These are phyloP conservation scores for Acrobasis consociella DNA, from an alignment of 2,888 invertebrate species.

Conservation along the genomic window DNA sequence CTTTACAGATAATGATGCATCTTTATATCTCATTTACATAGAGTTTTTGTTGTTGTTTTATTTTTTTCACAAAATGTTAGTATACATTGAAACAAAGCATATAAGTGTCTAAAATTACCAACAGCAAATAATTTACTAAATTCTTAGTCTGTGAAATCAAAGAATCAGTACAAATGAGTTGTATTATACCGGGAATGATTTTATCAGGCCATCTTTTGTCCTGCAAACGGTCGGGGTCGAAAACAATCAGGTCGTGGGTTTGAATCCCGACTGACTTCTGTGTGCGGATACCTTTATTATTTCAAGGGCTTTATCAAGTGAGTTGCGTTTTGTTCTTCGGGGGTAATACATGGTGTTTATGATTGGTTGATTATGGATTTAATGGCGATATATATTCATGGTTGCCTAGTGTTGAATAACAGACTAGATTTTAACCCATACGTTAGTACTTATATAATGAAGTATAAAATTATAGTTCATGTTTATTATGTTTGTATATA, in stretches of 20 bases:
- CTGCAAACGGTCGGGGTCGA: slow-evolving; percentile 58
- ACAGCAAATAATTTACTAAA: slow-evolving; percentile 4
- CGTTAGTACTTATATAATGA: too few relatives aligned
- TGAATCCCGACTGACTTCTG: slow-evolving; percentile 52
- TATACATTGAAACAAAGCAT: too few relatives aligned
- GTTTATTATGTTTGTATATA: too few relatives aligned
- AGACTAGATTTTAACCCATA: too few relatives aligned
- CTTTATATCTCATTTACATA: too few relatives aligned
- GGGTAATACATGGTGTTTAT: slow-evolving; percentile 52
- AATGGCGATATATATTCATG: background rate
- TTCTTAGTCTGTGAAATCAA: background rate
- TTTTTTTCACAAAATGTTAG: too few relatives aligned
- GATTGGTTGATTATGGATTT: background rate
- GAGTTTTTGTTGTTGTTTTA: too few relatives aligned
- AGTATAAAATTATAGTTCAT: too few relatives aligned
- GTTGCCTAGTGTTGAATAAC: too few relatives aligned
- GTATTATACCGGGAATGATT: slow-evolving; percentile 48
- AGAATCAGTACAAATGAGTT: slow-evolving; percentile 39
- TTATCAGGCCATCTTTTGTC: slow-evolving; percentile 73
- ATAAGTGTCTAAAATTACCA: background rate
- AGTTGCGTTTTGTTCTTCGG: slow-evolving; percentile 59
- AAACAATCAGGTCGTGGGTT: slow-evolving; percentile 64
- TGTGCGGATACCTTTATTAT: slow-evolving; percentile 71
- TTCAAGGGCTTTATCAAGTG: slow-evolving; percentile 69
- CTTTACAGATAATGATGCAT: too few relatives aligned